Evolutionary conservation across 2,888 invertebrate species (phyloP).

Genomic region (Steinernema hermaphroditum): DNA sequence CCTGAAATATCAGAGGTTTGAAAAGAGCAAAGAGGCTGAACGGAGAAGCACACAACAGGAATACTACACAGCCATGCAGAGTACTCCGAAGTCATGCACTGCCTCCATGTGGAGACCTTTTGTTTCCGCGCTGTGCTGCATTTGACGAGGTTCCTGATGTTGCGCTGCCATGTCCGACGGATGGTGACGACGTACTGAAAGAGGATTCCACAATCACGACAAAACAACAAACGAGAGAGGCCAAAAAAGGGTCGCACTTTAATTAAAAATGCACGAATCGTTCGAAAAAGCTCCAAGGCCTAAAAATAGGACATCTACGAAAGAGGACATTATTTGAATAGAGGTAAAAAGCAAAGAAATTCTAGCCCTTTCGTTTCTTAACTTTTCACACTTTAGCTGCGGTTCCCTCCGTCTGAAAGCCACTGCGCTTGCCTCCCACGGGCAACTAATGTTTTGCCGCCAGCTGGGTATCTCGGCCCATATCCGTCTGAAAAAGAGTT

Average conservation of each 20-base stretch:
- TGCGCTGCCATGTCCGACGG: constrained; percentile 53
- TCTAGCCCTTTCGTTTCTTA: no score
- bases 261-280: no score
- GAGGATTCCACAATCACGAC: constrained; percentile 37
- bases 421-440: no score
- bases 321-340: no score
- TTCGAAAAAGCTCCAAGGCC: background rate
- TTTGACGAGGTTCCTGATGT: constrained; percentile 56
- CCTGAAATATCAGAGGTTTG: constrained; percentile 69
- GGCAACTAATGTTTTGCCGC: no score
- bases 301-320: no score
- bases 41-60: constrained; percentile 38
- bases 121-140: constrained; percentile 49
- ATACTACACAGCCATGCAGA: constrained; percentile 34
- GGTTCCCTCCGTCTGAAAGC: no score
- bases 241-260: no score
- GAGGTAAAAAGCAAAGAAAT: no score
- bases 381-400: no score
- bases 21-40: constrained; percentile 19
- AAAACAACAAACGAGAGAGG: background rate
- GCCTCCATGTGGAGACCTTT: constrained; percentile 36
- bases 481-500: no score
- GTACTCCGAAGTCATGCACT: background rate
- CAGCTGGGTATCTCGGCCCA: no score
- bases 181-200: constrained; percentile 47